Conservation (phyloP, 1,140 invertebrate genomes). For the Neuroterus valhalla region DNA sequence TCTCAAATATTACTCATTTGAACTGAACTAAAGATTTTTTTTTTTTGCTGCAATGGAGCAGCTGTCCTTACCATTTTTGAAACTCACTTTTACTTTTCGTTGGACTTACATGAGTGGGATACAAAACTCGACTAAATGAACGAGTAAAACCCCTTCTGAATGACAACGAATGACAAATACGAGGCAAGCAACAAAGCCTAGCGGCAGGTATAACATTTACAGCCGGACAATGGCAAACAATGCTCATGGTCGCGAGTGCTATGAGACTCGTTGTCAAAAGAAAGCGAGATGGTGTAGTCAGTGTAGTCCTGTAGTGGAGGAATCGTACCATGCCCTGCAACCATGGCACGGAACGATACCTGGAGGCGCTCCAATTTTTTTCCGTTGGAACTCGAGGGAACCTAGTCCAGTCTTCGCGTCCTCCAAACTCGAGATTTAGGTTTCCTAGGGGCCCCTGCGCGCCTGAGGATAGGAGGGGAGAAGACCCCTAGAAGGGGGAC, state of each 20-base stretch:
- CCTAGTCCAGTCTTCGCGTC: conserved; percentile 37
- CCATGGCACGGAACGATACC: conserved; percentile 33
- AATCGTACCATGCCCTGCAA: conserved; percentile 34
- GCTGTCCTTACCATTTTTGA: neutral
- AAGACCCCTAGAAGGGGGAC: conserved; percentile 41
- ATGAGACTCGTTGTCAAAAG: conserved; percentile 54
- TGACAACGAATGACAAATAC: conserved; percentile 1
- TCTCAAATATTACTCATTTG: too few relatives aligned
- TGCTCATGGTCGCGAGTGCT: conserved; percentile 55
- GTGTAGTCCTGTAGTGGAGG: too few relatives aligned
- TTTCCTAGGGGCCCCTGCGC: conserved; percentile 44
- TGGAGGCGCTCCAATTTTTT: conserved; percentile 55
- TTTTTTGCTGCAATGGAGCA: neutral
- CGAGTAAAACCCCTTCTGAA: conserved; percentile 4
- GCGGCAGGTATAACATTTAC: conserved; percentile 58
- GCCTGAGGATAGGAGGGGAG: conserved; percentile 35
- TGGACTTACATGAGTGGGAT: neutral
- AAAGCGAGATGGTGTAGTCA: conserved; percentile 51
- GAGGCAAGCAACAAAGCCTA: conserved; percentile 39
- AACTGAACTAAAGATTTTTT: neutral
- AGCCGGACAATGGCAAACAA: conserved; percentile 55
- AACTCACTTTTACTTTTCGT: neutral
- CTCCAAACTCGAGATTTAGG: conserved; percentile 42
- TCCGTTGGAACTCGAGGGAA: conserved; percentile 45
- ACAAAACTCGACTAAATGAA: neutral